Conservation (phyloP, 2,113 vertebrate genomes). For the Prochilodus magdalenae region DNA sequence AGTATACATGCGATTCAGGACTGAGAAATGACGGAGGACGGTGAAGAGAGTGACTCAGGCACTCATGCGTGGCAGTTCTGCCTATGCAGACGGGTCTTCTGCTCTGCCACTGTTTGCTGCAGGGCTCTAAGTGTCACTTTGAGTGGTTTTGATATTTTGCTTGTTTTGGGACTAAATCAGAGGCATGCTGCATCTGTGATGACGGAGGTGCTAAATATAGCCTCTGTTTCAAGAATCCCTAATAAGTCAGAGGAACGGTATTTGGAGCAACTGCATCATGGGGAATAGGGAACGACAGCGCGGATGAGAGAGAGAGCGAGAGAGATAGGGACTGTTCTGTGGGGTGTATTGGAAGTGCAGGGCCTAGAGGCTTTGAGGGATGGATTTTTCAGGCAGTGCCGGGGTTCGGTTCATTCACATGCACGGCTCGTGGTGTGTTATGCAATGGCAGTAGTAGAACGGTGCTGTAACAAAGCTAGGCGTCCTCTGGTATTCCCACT, state of each 20-base stretch:
- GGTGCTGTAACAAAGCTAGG: constrained; percentile 17
- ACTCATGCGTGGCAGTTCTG: not conserved
- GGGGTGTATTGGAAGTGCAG: not conserved
- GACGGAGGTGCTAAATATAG: constrained; percentile 14
- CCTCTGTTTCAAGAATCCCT: constrained; percentile 18
- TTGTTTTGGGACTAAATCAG: constrained; percentile 31
- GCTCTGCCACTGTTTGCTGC: too few relatives aligned
- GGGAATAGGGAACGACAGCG: not conserved
- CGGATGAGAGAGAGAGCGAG: not conserved
- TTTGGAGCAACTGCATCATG: constrained; percentile 13
- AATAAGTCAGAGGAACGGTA: constrained; percentile 13
- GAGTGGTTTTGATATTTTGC: constrained; percentile 18
- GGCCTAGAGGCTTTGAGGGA: constrained; percentile 5
- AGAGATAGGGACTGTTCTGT: not conserved
- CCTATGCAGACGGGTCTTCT: too few relatives aligned
- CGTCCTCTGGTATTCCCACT: not conserved
- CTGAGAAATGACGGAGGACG: not conserved
- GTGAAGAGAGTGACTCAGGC: not conserved
- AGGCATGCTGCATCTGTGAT: constrained; percentile 1
- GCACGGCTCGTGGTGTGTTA: not conserved
- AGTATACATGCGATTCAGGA: not conserved
- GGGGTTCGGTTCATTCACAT: too few relatives aligned
- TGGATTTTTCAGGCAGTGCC: constrained; percentile 22
- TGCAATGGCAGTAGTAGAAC: not conserved
- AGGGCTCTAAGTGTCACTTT: not conserved